phyloP scores from a whole-genome alignment of 2,888 invertebrate genomes.

The Laothoe populi region DNA sequence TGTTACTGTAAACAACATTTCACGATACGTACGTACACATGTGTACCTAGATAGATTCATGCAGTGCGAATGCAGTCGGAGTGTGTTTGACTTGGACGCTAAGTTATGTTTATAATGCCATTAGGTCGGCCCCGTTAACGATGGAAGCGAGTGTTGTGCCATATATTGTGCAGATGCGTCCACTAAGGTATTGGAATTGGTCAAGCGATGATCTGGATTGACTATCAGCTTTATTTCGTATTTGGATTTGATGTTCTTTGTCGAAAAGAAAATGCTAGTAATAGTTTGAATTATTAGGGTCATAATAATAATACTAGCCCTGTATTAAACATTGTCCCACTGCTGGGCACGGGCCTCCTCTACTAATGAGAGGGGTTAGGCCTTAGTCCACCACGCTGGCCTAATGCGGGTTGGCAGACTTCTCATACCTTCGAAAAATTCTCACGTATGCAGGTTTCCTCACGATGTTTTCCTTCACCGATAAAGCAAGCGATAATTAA shows the following conservation, averaged over 20 bases:
- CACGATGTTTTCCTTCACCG: too few relatives aligned
- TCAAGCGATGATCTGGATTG: constrained; percentile 34
- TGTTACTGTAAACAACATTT: not conserved
- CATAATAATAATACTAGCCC: too few relatives aligned
- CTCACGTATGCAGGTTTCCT: too few relatives aligned
- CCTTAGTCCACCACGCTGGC: too few relatives aligned
- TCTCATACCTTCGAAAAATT: too few relatives aligned
- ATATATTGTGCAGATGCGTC: constrained; percentile 47
- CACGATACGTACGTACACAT: not conserved
- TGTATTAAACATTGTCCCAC: too few relatives aligned
- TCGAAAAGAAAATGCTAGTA: too few relatives aligned
- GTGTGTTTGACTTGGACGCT: constrained; percentile 55
- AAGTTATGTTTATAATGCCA: constrained; percentile 56
- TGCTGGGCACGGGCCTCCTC: too few relatives aligned
- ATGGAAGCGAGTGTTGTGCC: constrained; percentile 48
- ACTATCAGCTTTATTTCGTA: not conserved
- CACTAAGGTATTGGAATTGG: constrained; percentile 42
- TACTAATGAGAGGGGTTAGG: too few relatives aligned
- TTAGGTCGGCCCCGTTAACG: constrained; percentile 41
- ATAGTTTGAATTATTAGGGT: too few relatives aligned
- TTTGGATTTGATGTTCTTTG: not conserved
- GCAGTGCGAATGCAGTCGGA: constrained; percentile 38
- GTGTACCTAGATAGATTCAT: constrained; percentile 32
- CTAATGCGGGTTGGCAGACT: too few relatives aligned
- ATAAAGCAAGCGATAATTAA: too few relatives aligned